These are phyloP conservation scores for Conus ventricosus DNA, from an alignment of 1,140 invertebrate genomes.

Conservation along the genomic window DNA sequence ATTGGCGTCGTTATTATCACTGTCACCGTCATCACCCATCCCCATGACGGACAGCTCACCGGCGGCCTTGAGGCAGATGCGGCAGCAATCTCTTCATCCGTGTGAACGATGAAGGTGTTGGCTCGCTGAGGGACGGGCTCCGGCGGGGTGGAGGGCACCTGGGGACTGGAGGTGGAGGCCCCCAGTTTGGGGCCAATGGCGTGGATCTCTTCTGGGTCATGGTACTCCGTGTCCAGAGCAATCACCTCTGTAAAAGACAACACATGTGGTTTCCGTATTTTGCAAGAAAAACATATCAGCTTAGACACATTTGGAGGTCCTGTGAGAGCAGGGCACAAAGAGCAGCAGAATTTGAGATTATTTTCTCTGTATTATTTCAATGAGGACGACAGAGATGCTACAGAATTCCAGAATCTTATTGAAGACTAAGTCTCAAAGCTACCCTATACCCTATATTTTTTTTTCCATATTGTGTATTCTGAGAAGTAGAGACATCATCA, in stretches of 20 bases:
- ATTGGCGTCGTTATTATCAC: too few relatives aligned
- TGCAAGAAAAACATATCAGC: background rate
- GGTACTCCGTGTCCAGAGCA: slow-evolving; percentile 65
- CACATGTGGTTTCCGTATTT: background rate
- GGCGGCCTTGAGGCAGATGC: slow-evolving; percentile 25
- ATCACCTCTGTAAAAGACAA: slow-evolving; percentile 56
- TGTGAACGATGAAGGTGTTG: slow-evolving; percentile 6
- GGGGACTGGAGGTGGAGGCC: slow-evolving; percentile 2
- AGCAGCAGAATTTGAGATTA: too few relatives aligned
- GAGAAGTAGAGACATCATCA: too few relatives aligned
- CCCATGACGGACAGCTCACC: background rate
- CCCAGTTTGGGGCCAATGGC: slow-evolving; percentile 45
- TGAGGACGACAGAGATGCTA: too few relatives aligned
- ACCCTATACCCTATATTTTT: too few relatives aligned
- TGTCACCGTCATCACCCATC: too few relatives aligned
- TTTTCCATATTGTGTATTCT: too few relatives aligned
- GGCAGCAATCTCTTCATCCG: slow-evolving; percentile 6
- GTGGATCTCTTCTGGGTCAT: slow-evolving; percentile 58
- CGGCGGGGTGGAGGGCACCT: background rate
- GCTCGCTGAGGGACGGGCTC: slow-evolving; percentile 8
- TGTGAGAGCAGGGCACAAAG: background rate
- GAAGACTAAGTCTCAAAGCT: too few relatives aligned
- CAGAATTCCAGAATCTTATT: too few relatives aligned
- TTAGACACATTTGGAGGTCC: background rate
- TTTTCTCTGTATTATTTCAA: too few relatives aligned